A percentile compares a stretch with the other conserved stretches of the same genome.
These are phyloP conservation scores for Lepidurus arcticus DNA, from an alignment of 1,140 invertebrate species.

Conservation along the genomic window DNA sequence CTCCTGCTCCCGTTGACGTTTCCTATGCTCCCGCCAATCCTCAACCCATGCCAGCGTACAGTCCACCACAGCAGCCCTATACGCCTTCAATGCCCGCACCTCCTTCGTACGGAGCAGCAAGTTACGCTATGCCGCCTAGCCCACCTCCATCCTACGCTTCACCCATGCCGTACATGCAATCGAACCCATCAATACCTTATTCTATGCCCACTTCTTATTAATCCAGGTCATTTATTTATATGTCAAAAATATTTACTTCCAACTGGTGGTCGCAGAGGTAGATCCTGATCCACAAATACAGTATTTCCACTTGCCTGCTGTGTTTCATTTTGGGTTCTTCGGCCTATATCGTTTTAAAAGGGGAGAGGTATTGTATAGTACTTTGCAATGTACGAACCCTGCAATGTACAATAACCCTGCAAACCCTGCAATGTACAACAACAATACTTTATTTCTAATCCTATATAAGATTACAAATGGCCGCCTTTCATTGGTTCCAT, in stretches of 20 bases:
- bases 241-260: background rate
- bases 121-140: too few relatives aligned
- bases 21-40: background rate
- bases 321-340: too few relatives aligned
- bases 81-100: background rate
- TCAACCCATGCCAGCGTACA: background rate
- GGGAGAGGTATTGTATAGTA: too few relatives aligned
- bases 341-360: too few relatives aligned
- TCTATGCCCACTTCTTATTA: background rate
- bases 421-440: background rate
- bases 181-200: background rate
- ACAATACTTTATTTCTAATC: constrained; percentile 5
- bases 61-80: background rate
- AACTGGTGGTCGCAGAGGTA: too few relatives aligned
- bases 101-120: too few relatives aligned
- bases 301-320: background rate
- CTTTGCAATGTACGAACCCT: too few relatives aligned
- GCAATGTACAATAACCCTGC: too few relatives aligned
- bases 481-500: too few relatives aligned
- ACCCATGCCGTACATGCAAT: background rate
- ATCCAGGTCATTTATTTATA: background rate
- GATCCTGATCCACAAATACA: background rate
- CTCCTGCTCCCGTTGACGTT: background rate
- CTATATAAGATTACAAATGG: constrained; percentile 1
- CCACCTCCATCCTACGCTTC: background rate